Evolutionary conservation across 2,888 invertebrate genomes (phyloP).

Genomic region (Glomeris marginata): DNA sequence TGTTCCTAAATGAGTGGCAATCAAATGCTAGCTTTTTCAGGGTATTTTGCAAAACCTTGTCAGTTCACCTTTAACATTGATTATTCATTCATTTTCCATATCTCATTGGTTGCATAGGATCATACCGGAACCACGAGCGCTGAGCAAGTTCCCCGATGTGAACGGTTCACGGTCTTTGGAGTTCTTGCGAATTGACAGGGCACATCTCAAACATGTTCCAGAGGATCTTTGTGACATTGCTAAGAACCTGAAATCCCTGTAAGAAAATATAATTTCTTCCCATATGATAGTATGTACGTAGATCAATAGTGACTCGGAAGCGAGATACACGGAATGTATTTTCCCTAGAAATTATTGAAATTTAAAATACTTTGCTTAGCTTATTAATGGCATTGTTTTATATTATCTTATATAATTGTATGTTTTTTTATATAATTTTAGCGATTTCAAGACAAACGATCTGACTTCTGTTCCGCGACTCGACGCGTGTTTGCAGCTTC

Average conservation of each 20-base stretch:
- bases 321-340: too few species aligned
- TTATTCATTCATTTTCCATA: slow-evolving; percentile 6
- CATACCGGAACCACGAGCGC: slow-evolving; percentile 65
- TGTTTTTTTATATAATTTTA: slow-evolving; percentile 34
- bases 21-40: too few species aligned
- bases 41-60: too few species aligned
- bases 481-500: slow-evolving; percentile 56
- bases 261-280: too few species aligned
- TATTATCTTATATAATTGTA: neutral
- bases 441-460: slow-evolving; percentile 72
- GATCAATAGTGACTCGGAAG: too few species aligned
- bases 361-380: too few species aligned
- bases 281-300: too few species aligned
- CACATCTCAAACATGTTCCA: slow-evolving; percentile 57
- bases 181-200: slow-evolving; percentile 65
- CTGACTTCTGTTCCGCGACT: slow-evolving; percentile 60
- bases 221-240: slow-evolving; percentile 55
- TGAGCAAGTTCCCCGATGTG: slow-evolving; percentile 65
- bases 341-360: too few species aligned
- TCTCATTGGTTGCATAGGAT: slow-evolving; percentile 42
- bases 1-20: too few species aligned
- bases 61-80: too few species aligned
- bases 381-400: too few species aligned
- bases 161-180: slow-evolving; percentile 65
- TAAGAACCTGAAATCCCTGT: slow-evolving; percentile 71